phyloP scores from a whole-genome alignment of 2,113 vertebrate species.

The Lepisosteus osseus region DNA sequence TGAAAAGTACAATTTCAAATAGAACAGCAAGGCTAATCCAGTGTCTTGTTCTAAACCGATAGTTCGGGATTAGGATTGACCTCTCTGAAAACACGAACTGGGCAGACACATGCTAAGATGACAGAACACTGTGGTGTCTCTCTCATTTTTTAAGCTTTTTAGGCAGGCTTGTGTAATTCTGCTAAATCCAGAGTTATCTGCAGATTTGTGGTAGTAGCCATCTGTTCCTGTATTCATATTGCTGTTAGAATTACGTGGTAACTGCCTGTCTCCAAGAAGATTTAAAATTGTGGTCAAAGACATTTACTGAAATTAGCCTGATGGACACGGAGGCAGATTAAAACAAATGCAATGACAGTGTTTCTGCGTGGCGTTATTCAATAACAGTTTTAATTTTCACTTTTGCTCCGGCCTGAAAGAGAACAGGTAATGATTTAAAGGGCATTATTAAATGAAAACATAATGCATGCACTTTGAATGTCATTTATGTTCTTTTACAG shows the following conservation, averaged over 20 bases:
- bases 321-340: conserved; percentile 8
- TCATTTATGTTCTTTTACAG: too few species aligned
- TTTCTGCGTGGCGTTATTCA: too few species aligned
- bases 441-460: too few species aligned
- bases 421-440: too few species aligned
- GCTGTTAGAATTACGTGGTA: background rate
- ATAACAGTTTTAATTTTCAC: background rate
- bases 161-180: background rate
- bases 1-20: too few species aligned
- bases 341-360: background rate
- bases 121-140: background rate
- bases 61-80: background rate
- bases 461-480: too few species aligned
- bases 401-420: too few species aligned
- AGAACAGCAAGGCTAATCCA: too few species aligned
- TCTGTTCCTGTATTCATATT: conserved; percentile 3
- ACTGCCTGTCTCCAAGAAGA: conserved; percentile 5
- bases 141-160: background rate
- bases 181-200: conserved; percentile 9
- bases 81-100: conserved; percentile 2
- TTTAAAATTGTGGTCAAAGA: background rate
- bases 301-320: conserved; percentile 3
- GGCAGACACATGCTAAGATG: conserved; percentile 6
- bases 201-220: background rate
- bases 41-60: background rate